Percentiles rank a stretch among this genome's conserved stretches.
Conservation (phyloP, 2,797 vertebrate genomes). For the Acanthurus leucopareius region DNA sequence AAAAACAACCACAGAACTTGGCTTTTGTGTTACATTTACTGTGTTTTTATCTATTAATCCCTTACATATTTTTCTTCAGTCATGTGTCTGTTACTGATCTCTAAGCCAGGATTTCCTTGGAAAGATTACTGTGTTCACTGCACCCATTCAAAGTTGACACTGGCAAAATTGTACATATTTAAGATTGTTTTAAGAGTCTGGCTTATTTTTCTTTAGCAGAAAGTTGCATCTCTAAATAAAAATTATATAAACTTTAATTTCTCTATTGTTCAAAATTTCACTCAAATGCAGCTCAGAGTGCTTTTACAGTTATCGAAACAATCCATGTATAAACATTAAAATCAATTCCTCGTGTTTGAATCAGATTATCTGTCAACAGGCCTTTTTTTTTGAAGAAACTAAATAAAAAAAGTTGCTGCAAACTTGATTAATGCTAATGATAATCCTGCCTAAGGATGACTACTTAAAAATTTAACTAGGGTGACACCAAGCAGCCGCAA, state of each 20-base stretch:
- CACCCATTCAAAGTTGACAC: too few species aligned
- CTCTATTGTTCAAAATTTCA: slow-evolving; percentile 15
- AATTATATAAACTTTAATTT: background rate
- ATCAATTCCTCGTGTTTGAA: background rate
- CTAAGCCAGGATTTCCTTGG: too few species aligned
- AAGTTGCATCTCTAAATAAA: background rate
- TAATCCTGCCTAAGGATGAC: slow-evolving; percentile 19
- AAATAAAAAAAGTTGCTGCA: slow-evolving; percentile 18
- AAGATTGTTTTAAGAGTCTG: too few species aligned
- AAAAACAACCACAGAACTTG: too few species aligned
- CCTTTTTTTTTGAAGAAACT: slow-evolving; percentile 7
- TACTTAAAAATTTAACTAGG: slow-evolving; percentile 41
- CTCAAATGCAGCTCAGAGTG: slow-evolving; percentile 5
- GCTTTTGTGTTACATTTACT: too few species aligned
- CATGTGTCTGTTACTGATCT: too few species aligned
- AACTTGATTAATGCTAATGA: slow-evolving; percentile 37
- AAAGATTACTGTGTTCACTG: too few species aligned
- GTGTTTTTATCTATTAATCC: too few species aligned
- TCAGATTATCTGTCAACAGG: slow-evolving; percentile 2
- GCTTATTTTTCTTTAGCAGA: background rate
- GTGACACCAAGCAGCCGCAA: slow-evolving; percentile 46
- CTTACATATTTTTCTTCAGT: too few species aligned
- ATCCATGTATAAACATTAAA: background rate
- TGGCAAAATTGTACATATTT: too few species aligned
- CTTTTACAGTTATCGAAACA: background rate